phyloP scores from a whole-genome alignment of 53 echinoderm and acorn worm species.

The Temnopleurus reevesii region DNA sequence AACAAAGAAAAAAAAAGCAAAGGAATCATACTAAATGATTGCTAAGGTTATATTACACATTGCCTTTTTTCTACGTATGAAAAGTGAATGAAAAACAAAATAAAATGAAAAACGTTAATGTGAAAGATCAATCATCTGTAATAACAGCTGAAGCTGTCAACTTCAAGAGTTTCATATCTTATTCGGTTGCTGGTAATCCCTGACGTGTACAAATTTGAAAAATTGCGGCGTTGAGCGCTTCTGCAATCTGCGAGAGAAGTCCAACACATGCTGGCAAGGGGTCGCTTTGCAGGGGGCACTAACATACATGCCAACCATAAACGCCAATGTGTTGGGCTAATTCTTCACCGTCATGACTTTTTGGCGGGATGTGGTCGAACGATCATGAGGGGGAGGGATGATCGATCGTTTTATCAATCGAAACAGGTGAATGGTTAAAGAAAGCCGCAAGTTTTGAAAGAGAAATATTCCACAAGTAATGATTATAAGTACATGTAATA shows the following conservation, averaged over 20 bases:
- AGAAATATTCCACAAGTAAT: background rate
- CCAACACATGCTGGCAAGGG: background rate
- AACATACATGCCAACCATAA: slow-evolving; percentile 46
- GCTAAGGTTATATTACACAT: too few species aligned
- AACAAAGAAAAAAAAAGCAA: too few species aligned
- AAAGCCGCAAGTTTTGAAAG: background rate
- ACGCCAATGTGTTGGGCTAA: slow-evolving; percentile 54
- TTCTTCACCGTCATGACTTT: slow-evolving; percentile 33
- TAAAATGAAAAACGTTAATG: slow-evolving; percentile 10
- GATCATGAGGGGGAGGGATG: slow-evolving; percentile 13
- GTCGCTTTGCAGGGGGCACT: slow-evolving; percentile 49
- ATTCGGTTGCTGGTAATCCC: background rate
- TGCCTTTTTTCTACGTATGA: too few species aligned
- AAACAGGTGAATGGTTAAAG: slow-evolving; percentile 23
- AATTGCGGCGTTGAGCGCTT: slow-evolving; percentile 48
- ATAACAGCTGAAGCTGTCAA: slow-evolving; percentile 7
- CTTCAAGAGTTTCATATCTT: background rate
- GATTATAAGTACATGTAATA: too few species aligned
- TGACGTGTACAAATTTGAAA: slow-evolving; percentile 59
- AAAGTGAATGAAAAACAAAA: too few species aligned
- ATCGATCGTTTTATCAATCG: slow-evolving; percentile 22
- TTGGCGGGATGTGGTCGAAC: slow-evolving; percentile 25
- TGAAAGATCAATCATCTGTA: slow-evolving; percentile 26
- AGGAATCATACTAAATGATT: too few species aligned
- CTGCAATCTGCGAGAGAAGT: slow-evolving; percentile 23